These are phyloP conservation scores for Neomonachus schauinslandi DNA, from an alignment of 2,113 vertebrate genomes.

Conservation along the genomic window DNA sequence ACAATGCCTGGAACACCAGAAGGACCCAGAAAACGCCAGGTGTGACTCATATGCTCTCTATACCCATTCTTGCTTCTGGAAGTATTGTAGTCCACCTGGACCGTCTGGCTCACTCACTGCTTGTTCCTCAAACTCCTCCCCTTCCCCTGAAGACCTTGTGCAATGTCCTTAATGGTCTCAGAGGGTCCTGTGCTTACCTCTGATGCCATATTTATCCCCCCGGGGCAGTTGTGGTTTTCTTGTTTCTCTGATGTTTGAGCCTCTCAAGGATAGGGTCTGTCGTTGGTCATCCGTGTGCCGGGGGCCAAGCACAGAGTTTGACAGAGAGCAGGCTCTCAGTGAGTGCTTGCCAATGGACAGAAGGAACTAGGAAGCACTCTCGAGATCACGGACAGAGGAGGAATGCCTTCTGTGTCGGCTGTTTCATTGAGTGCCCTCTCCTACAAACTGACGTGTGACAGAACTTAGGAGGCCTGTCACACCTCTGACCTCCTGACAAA, in stretches of 20 bases:
- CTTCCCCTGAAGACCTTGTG: background rate
- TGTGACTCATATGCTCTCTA: background rate
- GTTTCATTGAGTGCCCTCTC: background rate
- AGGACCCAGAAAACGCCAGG: background rate
- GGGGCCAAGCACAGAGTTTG: background rate
- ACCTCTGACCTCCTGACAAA: constrained; percentile 59
- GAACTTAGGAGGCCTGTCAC: background rate
- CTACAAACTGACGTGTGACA: background rate
- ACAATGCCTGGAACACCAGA: background rate
- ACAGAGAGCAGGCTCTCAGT: background rate
- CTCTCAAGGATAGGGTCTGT: background rate
- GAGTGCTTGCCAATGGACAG: background rate
- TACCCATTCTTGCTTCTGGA: background rate
- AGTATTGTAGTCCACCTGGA: background rate
- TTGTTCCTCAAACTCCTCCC: background rate
- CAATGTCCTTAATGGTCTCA: background rate
- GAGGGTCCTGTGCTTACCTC: background rate
- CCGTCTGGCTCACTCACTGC: background rate
- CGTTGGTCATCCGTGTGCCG: background rate
- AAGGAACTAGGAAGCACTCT: rapidly evolving
- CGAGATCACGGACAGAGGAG: background rate
- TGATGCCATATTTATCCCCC: background rate
- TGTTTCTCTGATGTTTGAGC: background rate
- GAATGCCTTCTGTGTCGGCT: background rate
- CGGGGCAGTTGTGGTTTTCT: background rate